phyloP scores from a whole-genome alignment of 2,113 vertebrate species.

The Leiothrix lutea region DNA sequence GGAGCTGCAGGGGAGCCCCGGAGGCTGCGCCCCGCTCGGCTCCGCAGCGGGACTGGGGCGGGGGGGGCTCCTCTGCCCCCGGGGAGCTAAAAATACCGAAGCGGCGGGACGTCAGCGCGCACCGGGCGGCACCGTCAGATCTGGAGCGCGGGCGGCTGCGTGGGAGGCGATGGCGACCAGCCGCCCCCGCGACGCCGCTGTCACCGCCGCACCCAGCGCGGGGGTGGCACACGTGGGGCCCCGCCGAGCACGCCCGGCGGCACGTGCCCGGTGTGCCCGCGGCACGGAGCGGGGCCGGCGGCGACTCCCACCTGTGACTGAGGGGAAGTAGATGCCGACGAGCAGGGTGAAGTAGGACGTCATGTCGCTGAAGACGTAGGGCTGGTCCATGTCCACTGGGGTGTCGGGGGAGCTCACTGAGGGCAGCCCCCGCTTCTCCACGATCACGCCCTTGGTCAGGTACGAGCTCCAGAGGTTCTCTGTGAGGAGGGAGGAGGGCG shows the following conservation, averaged over 20 bases:
- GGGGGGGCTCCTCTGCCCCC: too few species aligned
- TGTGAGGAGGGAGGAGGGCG: background rate
- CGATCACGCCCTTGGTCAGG: constrained; percentile 86
- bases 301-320: constrained; percentile 86
- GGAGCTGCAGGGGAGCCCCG: too few species aligned
- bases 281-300: background rate
- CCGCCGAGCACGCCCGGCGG: background rate
- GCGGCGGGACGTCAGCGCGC: too few species aligned
- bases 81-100: too few species aligned
- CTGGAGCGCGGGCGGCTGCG: too few species aligned
- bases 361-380: constrained; percentile 94
- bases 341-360: constrained; percentile 94
- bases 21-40: too few species aligned
- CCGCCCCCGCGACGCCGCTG: too few species aligned
- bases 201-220: too few species aligned
- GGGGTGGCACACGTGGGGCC: background rate
- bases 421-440: constrained; percentile 75
- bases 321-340: constrained; percentile 98
- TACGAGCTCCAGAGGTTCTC: constrained; percentile 93
- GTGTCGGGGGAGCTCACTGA: constrained; percentile 70
- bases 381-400: constrained; percentile 81
- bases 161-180: too few species aligned
- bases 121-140: too few species aligned
- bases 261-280: background rate
- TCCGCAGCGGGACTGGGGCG: too few species aligned